Evolutionary conservation across 2,888 invertebrate genomes (phyloP), one percentile per base, ranked within the genome.

Genomic region (Scelioninae gen. 1): DNA sequence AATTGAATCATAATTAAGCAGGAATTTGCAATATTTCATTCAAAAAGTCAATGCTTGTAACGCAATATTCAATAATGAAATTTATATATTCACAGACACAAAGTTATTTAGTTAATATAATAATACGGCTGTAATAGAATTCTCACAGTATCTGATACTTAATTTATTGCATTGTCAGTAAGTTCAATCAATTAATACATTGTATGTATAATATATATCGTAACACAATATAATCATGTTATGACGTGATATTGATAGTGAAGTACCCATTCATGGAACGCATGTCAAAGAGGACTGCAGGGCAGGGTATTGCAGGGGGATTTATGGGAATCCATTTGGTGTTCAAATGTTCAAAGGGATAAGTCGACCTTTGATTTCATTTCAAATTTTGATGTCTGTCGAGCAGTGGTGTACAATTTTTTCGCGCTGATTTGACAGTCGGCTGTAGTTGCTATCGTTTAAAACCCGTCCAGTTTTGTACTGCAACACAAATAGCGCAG

Each of bases 201-300:
- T 47, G 55, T 55, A 58, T 38, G 47, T 34, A 68, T 66, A 32
- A 49, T 56, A 74, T 68, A 55, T 60, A 79, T 47, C 34, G 31
- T 29, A 74, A 51, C 74, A 74, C 68, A 76, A 71, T 77, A 49
- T 75, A 80, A 49, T 80, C 69, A 75, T 72, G 78, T 78, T 82
- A 74, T 75, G 74, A 78, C 78, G 75, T 49, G 69, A 79, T 75
- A 79, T 79, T 83, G 83, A 79, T 79, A 83, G 71, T 65, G 68
- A 60, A 74, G 63, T 74, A 77, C 16, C 62, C 62, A 74, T 81
- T 81, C 58, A 81, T 65, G 75, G 63, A 38, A 75, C 74, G 74
- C 56, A 62, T 77, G 77, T 68, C 72, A 82, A 72, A 82, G 77
- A 77, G 82, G 53, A 74, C 40, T 71, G 76, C 71, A 75, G 71